Base-by-base conservation (phyloP, 2,113 vertebrate genomes). In the Ovibos moschatus region DNA sequence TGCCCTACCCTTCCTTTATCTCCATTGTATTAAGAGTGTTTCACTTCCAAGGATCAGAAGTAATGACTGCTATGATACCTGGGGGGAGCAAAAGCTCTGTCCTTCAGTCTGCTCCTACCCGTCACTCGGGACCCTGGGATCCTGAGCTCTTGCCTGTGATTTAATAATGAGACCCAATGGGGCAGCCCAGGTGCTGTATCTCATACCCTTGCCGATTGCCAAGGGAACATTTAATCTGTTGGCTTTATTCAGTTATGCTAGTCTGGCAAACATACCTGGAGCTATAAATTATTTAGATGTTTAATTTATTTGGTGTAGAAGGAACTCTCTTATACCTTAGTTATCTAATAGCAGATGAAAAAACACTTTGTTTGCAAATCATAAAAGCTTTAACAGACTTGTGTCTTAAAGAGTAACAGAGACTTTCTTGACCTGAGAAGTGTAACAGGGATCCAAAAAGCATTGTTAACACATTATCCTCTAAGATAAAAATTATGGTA, bases 51-150 rank as follows among this genome's bases (percentile, higher is more conserved):
- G 91, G 87, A 94, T 76, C 36, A 14, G 57, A 21, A 60, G n/a
- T 40, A 98, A 98, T 98, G 94, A 94, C 98, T 94, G 92, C 71
- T 96, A 95, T 90, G 88, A 91, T 21, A 57, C 78, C 85, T 98
- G 98, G 98, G 99, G 91, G 98, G 98, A 98, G 76, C 62, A 76
- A 98, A 96, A 97, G 97, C 97, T 98, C 98, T 88, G 92, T 96
- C 95, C 83, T 94, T 86, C 60, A 62, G 88, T 94, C 50, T 71
- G 76, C 82, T 78, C 90, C 36, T 96, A 93, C 90, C 79, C 57
- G 71, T 92, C 98, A 87, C 90, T n/a, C 4, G 84, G 87, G 94
- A 90, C 33, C 27, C 79, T 81, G 7, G 53, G 79, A 93, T 93
- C 83, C 83, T 64, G 93, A 97, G 93, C 64, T 92, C 85, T 92